phyloP scores from a whole-genome alignment of 2,797 vertebrate genomes.

The Acrocephalus scirpaceus region DNA sequence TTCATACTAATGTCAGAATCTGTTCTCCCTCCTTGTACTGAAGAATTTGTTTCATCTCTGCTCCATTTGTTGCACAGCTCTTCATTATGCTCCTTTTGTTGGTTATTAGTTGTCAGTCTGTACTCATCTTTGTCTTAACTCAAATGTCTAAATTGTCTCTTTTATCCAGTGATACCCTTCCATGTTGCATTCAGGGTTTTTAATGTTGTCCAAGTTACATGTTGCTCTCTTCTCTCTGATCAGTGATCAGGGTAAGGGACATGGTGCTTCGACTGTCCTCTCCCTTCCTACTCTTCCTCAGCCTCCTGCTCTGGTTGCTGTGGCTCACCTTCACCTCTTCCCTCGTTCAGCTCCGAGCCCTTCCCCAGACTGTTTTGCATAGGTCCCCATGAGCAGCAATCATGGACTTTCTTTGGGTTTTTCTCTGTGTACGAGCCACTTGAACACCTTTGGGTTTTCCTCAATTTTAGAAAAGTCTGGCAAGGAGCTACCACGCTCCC shows the following conservation, averaged over 20 bases:
- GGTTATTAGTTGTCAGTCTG: neutral
- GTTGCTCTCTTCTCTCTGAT: neutral
- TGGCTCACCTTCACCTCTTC: neutral
- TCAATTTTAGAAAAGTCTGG: neutral
- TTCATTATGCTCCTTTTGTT: neutral
- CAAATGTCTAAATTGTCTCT: neutral
- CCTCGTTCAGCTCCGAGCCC: fast-evolving
- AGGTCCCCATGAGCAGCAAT: neutral
- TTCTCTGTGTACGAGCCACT: neutral
- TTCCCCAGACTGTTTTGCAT: neutral
- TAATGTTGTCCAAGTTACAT: neutral
- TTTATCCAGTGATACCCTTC: neutral
- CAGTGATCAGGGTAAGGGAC: neutral
- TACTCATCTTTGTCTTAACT: neutral
- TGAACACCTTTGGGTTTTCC: neutral
- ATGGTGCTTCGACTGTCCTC: neutral
- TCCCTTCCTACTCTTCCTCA: neutral
- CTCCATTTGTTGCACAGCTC: neutral
- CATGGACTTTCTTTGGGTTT: neutral
- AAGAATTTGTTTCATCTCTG: neutral
- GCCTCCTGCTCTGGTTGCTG: neutral
- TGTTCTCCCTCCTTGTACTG: neutral
- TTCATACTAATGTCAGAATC: neutral
- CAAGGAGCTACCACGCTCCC: fast-evolving
- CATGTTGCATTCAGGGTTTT: neutral